Base-by-base conservation (phyloP, 2,888 invertebrate genomes). In the Tridacna crocea region DNA sequence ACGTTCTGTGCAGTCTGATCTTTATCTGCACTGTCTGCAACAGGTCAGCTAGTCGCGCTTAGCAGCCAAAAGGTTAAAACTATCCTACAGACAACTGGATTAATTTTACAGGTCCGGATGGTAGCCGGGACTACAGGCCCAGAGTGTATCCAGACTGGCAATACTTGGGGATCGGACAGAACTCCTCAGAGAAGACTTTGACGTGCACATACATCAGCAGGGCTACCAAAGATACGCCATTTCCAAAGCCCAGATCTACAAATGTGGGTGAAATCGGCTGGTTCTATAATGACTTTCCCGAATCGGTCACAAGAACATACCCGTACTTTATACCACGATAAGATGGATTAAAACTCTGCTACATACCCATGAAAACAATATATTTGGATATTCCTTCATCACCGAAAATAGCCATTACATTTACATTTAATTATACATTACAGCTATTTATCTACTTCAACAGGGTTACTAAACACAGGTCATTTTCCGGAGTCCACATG, bases 211-310 rank as follows among this genome's bases (percentile, higher is more conserved):
- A 86, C 75, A 83, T 86, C 17, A 86, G 83, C 60, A 77, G 83
- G 15, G 86, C 86, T n/a, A 79, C 79, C 6, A n/a, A 58, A 1
- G 77, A 79, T 24, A 75, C 78, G 51, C 86, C 86, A 3, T 83
- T 86, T 65, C 77, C 81, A 10, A 73, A 75, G 36, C 70, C 81
- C 0, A 66, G 83, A 12, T 48, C 27, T 3, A 65, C 65, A 19
- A 55, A 46, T 24, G 82, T 83, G 6, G 86, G 86, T 8, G 86
- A 86, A 66, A 83, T 86, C 22, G 86, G 86, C 48, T 86, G 86
- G 86, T 86, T 81, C 51, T 79, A 86, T 58, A 77, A 79, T 19
- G 75, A 80, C 27, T 82, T 79, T 65, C 61, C 55, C 24, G 66
- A 74, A 27, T 51, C 77, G 13, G 60, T 80, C 15, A 66, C 58